Conservation (phyloP, 2,888 invertebrate species). For the Archaeoteleia sp. region DNA sequence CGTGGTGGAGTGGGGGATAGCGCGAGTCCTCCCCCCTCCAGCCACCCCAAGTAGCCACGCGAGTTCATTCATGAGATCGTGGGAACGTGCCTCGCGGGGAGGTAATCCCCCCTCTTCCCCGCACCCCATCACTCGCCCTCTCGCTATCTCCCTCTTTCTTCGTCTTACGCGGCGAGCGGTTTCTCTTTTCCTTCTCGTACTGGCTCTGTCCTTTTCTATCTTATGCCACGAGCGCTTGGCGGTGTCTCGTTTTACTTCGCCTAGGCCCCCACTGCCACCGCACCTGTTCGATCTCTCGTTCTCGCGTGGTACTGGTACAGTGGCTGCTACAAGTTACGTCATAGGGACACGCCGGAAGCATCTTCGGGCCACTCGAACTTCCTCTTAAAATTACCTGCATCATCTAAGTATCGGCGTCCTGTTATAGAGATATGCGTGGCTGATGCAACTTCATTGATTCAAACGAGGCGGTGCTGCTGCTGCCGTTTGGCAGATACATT, state of each 20-base stretch:
- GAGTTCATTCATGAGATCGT: slow-evolving; percentile 75
- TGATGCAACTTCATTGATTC: too few species aligned
- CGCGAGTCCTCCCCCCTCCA: too few species aligned
- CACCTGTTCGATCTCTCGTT: slow-evolving; percentile 39
- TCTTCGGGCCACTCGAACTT: slow-evolving; percentile 46
- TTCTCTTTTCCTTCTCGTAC: slow-evolving; percentile 25
- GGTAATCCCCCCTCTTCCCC: slow-evolving; percentile 65
- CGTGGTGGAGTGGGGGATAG: slow-evolving; percentile 48
- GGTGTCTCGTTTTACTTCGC: too few species aligned
- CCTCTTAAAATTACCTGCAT: slow-evolving; percentile 48
- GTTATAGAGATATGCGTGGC: background rate
- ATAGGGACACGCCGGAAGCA: slow-evolving; percentile 50
- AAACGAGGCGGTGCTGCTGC: too few species aligned
- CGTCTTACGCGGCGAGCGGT: slow-evolving; percentile 23
- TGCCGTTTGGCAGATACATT: too few species aligned
- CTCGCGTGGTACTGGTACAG: slow-evolving; percentile 59
- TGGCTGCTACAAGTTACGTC: slow-evolving; percentile 68
- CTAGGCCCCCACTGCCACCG: too few species aligned
- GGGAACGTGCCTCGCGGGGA: slow-evolving; percentile 71
- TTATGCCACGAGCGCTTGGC: too few species aligned
- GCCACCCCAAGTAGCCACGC: slow-evolving; percentile 70
- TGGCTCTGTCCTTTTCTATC: slow-evolving; percentile 30
- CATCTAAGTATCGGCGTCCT: slow-evolving; percentile 38
- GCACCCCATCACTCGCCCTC: slow-evolving; percentile 12
- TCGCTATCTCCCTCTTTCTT: slow-evolving; percentile 31